Percentiles rank a stretch among this genome's conserved stretches.
Conservation (phyloP, 2,113 vertebrate genomes). For the Dicerorhinus sumatrensis region DNA sequence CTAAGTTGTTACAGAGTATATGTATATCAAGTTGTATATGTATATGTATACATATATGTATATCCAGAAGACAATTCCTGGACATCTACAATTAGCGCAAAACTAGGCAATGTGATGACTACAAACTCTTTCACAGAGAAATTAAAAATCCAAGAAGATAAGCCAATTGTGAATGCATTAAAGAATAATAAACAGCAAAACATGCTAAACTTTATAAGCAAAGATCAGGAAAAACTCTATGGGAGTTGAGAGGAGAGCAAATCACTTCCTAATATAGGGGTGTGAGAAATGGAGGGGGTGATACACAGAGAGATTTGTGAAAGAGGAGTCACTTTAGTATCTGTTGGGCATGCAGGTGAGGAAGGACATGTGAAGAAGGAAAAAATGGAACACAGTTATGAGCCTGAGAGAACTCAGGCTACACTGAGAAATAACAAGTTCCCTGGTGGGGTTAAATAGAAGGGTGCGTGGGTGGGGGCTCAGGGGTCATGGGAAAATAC, state of each 20-base stretch:
- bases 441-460: background rate
- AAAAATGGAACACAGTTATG: background rate
- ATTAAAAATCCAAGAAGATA: background rate
- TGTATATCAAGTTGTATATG: background rate
- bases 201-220: background rate
- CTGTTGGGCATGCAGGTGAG: background rate
- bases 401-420: background rate
- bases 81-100: background rate
- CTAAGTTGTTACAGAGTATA: background rate
- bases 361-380: background rate
- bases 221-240: background rate
- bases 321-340: background rate
- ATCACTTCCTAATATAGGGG: background rate
- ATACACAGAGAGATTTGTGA: background rate
- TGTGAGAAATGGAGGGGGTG: background rate
- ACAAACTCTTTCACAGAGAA: background rate
- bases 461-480: fast-evolving
- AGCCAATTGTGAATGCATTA: background rate
- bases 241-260: background rate
- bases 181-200: background rate
- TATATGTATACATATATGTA: background rate
- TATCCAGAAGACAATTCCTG: background rate
- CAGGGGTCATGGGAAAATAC: background rate
- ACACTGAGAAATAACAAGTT: background rate
- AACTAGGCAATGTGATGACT: background rate